Conservation (phyloP, 2,888 invertebrate species). For the Caenorhabditis sp. region DNA sequence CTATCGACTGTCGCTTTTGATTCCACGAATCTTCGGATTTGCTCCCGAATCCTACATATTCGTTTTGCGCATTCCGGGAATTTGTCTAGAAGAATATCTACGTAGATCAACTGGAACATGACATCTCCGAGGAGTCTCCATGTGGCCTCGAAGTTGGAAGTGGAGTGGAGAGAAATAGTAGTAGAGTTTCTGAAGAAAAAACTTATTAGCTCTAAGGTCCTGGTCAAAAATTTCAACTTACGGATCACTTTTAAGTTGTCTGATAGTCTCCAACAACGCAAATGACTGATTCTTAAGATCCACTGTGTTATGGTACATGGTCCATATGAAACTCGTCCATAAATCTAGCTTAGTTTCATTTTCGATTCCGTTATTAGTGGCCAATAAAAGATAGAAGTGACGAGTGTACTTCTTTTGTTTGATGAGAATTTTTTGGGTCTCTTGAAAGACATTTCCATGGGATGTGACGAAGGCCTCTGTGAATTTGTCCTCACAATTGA, state of each 20-base stretch:
- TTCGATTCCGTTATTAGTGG: conserved; percentile 14
- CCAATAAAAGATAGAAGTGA: conserved; percentile 43
- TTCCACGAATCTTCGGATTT: background rate
- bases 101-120: background rate
- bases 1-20: too few species aligned
- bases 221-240: background rate
- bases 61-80: too few species aligned
- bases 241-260: background rate
- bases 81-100: background rate
- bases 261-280: background rate
- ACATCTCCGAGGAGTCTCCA: too few species aligned
- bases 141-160: too few species aligned
- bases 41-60: too few species aligned
- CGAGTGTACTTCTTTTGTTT: conserved; percentile 19
- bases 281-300: background rate
- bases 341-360: background rate
- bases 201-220: too few species aligned
- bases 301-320: background rate
- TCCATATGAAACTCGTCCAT: background rate
- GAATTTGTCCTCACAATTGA: conserved; percentile 56
- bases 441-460: conserved; percentile 45
- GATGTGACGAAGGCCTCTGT: conserved; percentile 58
- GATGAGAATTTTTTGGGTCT: conserved; percentile 33
- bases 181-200: too few species aligned
- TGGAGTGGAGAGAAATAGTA: too few species aligned